A percentile compares a stretch with the other conserved stretches of the same genome.
Conservation (phyloP, 2,113 vertebrate species). For the Cololabis saira region DNA sequence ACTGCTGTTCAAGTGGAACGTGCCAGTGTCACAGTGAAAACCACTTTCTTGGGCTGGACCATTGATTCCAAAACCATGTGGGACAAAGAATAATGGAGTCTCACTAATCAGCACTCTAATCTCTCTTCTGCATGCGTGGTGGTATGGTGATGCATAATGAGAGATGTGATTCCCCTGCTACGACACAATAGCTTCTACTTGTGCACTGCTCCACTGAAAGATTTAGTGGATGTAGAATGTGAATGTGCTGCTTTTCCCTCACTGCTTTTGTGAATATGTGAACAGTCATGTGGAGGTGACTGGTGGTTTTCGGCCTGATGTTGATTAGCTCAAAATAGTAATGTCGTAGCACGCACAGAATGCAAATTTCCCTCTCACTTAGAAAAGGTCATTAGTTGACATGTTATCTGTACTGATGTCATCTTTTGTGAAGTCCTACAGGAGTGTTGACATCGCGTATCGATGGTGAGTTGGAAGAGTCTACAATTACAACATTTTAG, state of each 20-base stretch:
- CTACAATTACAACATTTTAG: no score
- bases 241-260: slow-evolving; percentile 5
- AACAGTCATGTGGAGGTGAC: slow-evolving; percentile 10
- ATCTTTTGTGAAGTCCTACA: background rate
- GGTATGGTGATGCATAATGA: slow-evolving; percentile 57
- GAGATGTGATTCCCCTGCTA: slow-evolving; percentile 30
- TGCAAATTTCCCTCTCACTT: background rate
- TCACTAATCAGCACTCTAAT: slow-evolving; percentile 63
- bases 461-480: no score
- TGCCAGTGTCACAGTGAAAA: slow-evolving; percentile 33
- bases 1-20: slow-evolving; percentile 8
- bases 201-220: slow-evolving; percentile 26
- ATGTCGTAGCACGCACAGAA: background rate
- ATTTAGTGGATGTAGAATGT: slow-evolving; percentile 5
- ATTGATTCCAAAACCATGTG: slow-evolving; percentile 62
- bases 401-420: background rate
- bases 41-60: slow-evolving; percentile 31
- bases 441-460: no score
- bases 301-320: background rate
- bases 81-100: slow-evolving; percentile 59
- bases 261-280: slow-evolving; percentile 15
- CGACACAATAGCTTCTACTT: slow-evolving; percentile 33
- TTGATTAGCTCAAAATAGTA: background rate
- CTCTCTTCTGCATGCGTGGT: slow-evolving; percentile 51
- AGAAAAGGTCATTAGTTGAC: no score